Percentiles rank a stretch among this genome's conserved stretches.
These are phyloP conservation scores for Emberiza fucata DNA, from an alignment of 2,113 vertebrate genomes.

Conservation along the genomic window DNA sequence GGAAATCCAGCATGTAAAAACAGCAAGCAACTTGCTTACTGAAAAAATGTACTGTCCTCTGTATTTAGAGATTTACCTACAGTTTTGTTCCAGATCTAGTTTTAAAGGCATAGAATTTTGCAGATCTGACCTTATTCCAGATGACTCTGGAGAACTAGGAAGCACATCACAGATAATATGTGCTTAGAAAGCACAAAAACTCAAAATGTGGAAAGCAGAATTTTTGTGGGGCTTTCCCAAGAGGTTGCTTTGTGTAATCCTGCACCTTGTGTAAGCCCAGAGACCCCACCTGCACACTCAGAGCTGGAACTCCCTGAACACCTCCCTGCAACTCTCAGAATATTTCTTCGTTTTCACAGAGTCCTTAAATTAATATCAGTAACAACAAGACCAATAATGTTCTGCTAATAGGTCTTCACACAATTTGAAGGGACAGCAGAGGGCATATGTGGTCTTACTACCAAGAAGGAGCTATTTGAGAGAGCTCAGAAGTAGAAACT, in stretches of 20 bases:
- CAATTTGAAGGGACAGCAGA: constrained; percentile 51
- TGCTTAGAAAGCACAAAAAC: neutral
- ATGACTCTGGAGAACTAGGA: neutral
- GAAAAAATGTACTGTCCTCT: neutral
- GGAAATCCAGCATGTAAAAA: neutral
- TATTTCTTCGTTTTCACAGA: neutral
- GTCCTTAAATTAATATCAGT: neutral
- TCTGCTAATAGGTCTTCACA: neutral
- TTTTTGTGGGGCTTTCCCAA: neutral
- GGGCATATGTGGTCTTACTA: constrained; percentile 51
- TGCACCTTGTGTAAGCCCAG: neutral
- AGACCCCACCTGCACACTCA: neutral
- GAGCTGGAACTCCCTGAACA: neutral
- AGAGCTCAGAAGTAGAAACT: neutral
- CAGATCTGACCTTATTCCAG: neutral
- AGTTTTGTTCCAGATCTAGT: neutral
- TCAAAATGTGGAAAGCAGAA: neutral
- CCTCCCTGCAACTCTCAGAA: neutral
- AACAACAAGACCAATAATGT: neutral
- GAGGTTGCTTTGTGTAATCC: neutral
- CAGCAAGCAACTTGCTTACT: neutral
- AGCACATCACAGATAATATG: neutral
- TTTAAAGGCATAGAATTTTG: neutral
- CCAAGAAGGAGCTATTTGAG: neutral
- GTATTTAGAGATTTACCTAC: neutral